Percentiles rank a stretch among this genome's conserved stretches.
These are phyloP conservation scores for Eristalinus aeneus DNA, from an alignment of 2,888 invertebrate genomes.

Conservation along the genomic window DNA sequence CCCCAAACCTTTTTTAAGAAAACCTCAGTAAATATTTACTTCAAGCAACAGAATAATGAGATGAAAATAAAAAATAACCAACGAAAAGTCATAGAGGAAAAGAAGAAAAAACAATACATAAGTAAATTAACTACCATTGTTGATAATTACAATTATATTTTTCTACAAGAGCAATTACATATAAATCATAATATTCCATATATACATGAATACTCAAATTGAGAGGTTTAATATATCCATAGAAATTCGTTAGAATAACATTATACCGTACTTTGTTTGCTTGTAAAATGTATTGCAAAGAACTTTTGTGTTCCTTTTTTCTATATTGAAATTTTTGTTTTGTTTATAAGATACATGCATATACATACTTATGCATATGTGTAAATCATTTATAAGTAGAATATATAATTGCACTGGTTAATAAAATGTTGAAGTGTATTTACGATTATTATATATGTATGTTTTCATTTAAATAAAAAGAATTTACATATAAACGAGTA, in stretches of 20 bases:
- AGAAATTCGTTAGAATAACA: neutral
- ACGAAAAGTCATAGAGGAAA: slow-evolving; percentile 38
- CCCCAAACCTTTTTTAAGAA: neutral
- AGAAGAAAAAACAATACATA: slow-evolving; percentile 41
- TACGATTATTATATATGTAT: slow-evolving; percentile 58
- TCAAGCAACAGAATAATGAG: neutral
- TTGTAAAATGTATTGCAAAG: slow-evolving; percentile 27
- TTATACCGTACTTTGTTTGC: slow-evolving; percentile 30
- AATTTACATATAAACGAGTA: slow-evolving; percentile 1
- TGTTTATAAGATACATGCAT: neutral
- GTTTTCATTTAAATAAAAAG: slow-evolving; percentile 56
- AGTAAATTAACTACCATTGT: slow-evolving; percentile 58
- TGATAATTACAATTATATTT: slow-evolving; percentile 70
- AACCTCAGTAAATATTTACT: neutral
- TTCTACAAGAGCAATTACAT: slow-evolving; percentile 68
- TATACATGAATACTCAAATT: slow-evolving; percentile 17
- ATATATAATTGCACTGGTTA: slow-evolving; percentile 67
- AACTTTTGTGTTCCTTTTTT: neutral
- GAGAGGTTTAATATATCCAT: neutral
- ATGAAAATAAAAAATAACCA: slow-evolving; percentile 40
- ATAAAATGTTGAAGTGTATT: slow-evolving; percentile 60
- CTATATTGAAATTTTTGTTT: slow-evolving; percentile 1
- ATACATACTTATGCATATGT: slow-evolving; percentile 34
- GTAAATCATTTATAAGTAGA: slow-evolving; percentile 47
- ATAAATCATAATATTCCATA: slow-evolving; percentile 38